Conservation (phyloP, 1,140 invertebrate genomes). For the Drosophila serrata region DNA sequence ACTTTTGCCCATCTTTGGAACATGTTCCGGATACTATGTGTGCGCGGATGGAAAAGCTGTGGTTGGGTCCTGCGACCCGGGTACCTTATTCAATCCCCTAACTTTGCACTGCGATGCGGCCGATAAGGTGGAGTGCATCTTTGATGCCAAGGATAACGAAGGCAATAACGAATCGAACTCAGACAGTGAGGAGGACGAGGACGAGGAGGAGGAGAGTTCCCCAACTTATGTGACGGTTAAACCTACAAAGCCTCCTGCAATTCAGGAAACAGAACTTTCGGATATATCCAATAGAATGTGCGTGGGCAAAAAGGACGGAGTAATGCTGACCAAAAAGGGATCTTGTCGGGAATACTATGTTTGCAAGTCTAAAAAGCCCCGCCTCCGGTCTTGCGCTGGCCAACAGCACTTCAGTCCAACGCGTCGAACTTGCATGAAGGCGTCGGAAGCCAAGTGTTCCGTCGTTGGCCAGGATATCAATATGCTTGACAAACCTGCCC, state of each 20-base stretch:
- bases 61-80: slow-evolving; percentile 59
- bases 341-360: slow-evolving; percentile 71
- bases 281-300: slow-evolving; percentile 28
- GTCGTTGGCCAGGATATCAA: not conserved
- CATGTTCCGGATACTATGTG: slow-evolving; percentile 68
- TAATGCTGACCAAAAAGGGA: slow-evolving; percentile 41
- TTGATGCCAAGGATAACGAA: slow-evolving; percentile 22
- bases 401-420: slow-evolving; percentile 65
- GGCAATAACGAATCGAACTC: not conserved
- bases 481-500: slow-evolving; percentile 12
- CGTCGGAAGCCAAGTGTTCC: slow-evolving; percentile 57
- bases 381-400: slow-evolving; percentile 48
- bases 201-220: slow-evolving; percentile 13
- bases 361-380: slow-evolving; percentile 48
- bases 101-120: slow-evolving; percentile 65
- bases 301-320: slow-evolving; percentile 52
- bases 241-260: slow-evolving; percentile 5
- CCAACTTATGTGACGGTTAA: slow-evolving; percentile 6
- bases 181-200: slow-evolving; percentile 42
- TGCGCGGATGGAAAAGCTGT: slow-evolving; percentile 72
- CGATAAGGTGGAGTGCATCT: slow-evolving; percentile 50
- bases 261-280: slow-evolving; percentile 3
- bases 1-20: slow-evolving; percentile 71
- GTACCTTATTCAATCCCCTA: slow-evolving; percentile 58
- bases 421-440: slow-evolving; percentile 50